Evolutionary conservation across 2,113 vertebrate genomes (phyloP), one percentile per base, ranked within the genome.

Genomic region (Clarias batrachus): DNA sequence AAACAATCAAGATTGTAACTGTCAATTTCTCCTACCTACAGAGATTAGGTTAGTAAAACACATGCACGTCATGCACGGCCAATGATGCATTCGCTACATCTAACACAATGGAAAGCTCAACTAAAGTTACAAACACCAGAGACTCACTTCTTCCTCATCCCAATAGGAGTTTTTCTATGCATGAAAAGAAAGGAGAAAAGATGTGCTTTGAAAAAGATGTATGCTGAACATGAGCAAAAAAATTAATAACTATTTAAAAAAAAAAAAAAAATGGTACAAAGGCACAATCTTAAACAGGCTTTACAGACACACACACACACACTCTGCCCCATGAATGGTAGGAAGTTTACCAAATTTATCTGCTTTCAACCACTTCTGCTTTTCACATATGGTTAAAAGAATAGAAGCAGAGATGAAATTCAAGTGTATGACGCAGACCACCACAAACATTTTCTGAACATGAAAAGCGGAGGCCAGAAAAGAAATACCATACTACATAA

Each of bases 81-180:
- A 63, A 60, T 25, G 60, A 77, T 65, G 84, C 68, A 59, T 52
- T 73, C 30, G 80, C 68, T 19, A 88, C 73, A 87, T 65, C 87
- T 74, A 84, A 12, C 85, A 56, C 81, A 60, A 71, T 17, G 7
- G 41, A 76, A 77, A 60, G 48, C 86, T 76, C 59, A 57, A 59
- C 56, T 68, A 27, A 83, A 89, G 76, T 83, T 89, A 93, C 92
- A 88, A 92, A 90, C 88, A 89, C 88, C 88, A 59, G 19, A 91
- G 77, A 95, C 95, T 96, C 94, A 96, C 95, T 91, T 96, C 93
- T 95, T 95, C 91, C 93, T 95, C 93, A 95, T 94, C 92, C 94
- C 95, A 95, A 96, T 94, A 68, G 93, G 93, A 94, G 94, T 93
- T 95, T 95, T 95, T 95, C 95, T 96, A 94, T 68, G 91, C 90